Base-by-base conservation (phyloP, 30 jellyfish, hydroid and myxozoan genomes). In the Hydractinia symbiolongicarpus region DNA sequence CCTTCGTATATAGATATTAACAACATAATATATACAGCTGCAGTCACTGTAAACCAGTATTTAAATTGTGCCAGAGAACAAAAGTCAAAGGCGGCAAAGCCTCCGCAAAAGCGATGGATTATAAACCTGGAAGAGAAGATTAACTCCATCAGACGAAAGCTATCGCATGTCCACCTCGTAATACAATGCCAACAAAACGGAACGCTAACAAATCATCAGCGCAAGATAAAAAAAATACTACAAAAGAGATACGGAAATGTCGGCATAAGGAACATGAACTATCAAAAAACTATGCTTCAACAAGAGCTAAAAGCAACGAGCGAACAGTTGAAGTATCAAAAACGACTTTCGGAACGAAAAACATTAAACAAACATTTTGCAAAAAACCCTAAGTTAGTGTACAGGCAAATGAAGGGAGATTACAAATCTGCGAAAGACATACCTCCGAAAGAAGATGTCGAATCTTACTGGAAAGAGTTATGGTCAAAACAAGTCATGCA, bases 291-390 rank as follows among this genome's bases (percentile, higher is more conserved):
- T 6, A 5, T 44, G 16, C 19, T 76, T 8, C n/a, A 76, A 50
- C 83, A 54, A 76, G 83, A 76, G 19, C 44, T 76, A 7, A 76
- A 76, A 17, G 54, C 78, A 77, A 76, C 51, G 20, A 8, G 50
- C 5, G 78, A 76, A 54, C 6, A 15, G 19, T 5, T 76, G 19
- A 8, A 50, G 54, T 50, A 76, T 50, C 82, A 54, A 76, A 76
- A 76, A 40, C 6, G 19, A 76, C 5, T 76, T 4, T 6, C 51
- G 17, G 50, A 50, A 54, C 82, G 83, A 76, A 76, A 50, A 5
- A 77, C 50, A 7, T 49, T 76, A 5, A 76, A 76, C 8, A 6
- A n/a, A 76, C 78, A 50, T 49, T 44, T 50, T 15, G 51, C 62
- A 58, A 71, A 44, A 6, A n/a, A 21, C 71, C 81, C 83, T 6